Base-by-base conservation (phyloP, 2,888 invertebrate genomes). In the Dermolepida albohirtum region DNA sequence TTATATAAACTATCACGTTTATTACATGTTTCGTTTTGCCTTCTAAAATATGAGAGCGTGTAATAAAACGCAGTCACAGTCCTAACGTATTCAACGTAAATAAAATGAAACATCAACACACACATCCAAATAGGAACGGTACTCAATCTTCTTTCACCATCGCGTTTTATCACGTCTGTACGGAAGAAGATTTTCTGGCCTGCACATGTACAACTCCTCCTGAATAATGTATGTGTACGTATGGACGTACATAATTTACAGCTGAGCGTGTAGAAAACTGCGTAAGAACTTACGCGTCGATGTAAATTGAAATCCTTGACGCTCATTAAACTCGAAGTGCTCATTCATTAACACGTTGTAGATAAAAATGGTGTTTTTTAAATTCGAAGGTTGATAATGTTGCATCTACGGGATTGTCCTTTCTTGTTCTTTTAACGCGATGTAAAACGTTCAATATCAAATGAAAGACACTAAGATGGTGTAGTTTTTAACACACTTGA, bases 131-230 rank as follows among this genome's bases (percentile, higher is more conserved):
- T 50, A 16, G 44, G 14, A 14, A 6, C 12, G 29, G 39, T 39
- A 29, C 52, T 52, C 6, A 8, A 52, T 34, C 52, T 29, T 12
- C 17, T 52, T 34, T 14, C 34, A 34, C 14, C 39, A 34, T 16
- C n/a, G 39, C 39, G 34, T 52, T 52, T 16, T 52, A 52, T 52
- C 52, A 52, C 52, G 39, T 52, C 39, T 39, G 7, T 12, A 34
- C 52, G 39, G n/a, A 8, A 34, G 10, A 34, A 14, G 52, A 52
- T 52, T 52, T 14, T 52, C 16, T 14, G 0, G 16, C 29, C 39
- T 52, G 12, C 39, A 52, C 34, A 52, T 14, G 12, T 52, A 34
- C 34, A 8, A 34, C 12, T 52, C 16, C 27, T 7, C 1, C 29
- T 52, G 52, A 52, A 52, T 52, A 52, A 52, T 39, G 39, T 52